A percentile compares a stretch with the other conserved stretches of the same genome.
phyloP scores from a whole-genome alignment of 2,113 vertebrate genomes.

The Empidonax traillii region DNA sequence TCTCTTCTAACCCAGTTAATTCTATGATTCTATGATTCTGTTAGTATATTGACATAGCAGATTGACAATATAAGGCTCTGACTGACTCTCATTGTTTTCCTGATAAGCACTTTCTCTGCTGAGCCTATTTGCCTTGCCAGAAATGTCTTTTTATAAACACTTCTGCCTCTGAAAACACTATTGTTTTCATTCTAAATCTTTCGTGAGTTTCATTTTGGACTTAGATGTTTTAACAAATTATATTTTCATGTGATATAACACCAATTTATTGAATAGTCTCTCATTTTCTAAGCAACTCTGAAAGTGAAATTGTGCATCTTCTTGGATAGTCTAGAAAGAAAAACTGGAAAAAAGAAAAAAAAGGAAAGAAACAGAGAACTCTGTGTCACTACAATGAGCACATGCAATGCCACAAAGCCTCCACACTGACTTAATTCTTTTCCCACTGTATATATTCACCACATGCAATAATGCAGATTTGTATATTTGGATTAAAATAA shows the following conservation, averaged over 20 bases:
- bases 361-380: background rate
- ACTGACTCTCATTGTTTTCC: background rate
- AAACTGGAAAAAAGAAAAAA: background rate
- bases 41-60: background rate
- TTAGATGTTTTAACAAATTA: conserved; percentile 10
- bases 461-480: background rate
- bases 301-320: conserved; percentile 29
- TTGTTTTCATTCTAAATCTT: background rate
- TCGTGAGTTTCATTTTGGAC: background rate
- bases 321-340: background rate
- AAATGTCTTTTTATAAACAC: background rate
- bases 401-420: background rate
- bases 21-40: too few species aligned
- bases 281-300: background rate
- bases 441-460: background rate
- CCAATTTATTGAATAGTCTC: background rate
- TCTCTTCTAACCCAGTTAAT: too few species aligned
- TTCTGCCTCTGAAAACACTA: background rate
- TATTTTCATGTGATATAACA: background rate
- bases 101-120: background rate
- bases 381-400: background rate
- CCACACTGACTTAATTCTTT: background rate
- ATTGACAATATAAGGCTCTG: background rate
- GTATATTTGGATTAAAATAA: background rate
- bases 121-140: background rate